Evolutionary conservation across 2,888 invertebrate species (phyloP).

Genomic region (Leptinotarsa haldemani): DNA sequence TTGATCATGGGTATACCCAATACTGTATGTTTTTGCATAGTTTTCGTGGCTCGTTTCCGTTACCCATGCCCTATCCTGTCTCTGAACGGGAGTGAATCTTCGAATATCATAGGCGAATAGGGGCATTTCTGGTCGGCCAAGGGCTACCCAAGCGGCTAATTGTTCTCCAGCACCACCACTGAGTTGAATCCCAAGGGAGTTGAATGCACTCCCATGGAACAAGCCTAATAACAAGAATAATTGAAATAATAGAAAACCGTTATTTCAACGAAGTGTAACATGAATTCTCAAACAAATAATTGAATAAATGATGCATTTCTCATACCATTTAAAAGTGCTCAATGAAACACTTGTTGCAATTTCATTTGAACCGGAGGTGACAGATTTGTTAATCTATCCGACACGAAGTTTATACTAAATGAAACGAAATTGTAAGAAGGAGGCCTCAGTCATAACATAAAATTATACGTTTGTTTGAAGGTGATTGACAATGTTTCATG

Average conservation of each 20-base stretch:
- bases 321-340: no score
- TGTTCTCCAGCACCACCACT: constrained; percentile 89
- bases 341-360: no score
- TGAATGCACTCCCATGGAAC: constrained; percentile 89
- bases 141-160: constrained; percentile 85
- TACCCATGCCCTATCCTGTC: constrained; percentile 79
- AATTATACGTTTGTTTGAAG: no score
- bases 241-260: constrained; percentile 11
- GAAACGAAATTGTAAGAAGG: no score
- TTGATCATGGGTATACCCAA: constrained; percentile 87
- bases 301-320: no score
- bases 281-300: no score
- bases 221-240: constrained; percentile 69
- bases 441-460: no score
- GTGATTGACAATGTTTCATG: no score
- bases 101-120: constrained; percentile 90
- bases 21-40: constrained; percentile 87
- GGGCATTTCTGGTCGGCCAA: constrained; percentile 84
- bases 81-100: constrained; percentile 81
- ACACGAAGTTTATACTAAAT: no score
- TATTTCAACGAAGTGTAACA: neutral
- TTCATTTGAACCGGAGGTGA: no score
- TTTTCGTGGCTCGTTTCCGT: constrained; percentile 88
- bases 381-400: no score
- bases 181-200: constrained; percentile 92